A percentile compares a stretch with the other conserved stretches of the same genome.
Evolutionary conservation across 2,797 vertebrate genomes (phyloP).

Genomic region (Rhynchotus rufescens): DNA sequence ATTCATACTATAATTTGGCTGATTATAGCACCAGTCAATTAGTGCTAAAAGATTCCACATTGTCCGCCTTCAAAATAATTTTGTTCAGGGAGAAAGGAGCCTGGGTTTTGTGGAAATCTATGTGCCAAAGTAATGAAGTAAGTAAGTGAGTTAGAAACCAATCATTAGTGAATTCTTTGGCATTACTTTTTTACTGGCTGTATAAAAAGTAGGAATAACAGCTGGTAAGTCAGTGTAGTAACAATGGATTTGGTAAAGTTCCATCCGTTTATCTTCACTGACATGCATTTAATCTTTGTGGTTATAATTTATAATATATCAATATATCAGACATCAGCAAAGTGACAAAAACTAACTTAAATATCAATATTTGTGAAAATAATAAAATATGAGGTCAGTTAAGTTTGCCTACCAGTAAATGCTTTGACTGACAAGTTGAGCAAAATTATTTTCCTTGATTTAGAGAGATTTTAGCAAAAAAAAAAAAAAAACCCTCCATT

Average conservation of each 20-base stretch:
- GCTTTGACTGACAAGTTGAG: neutral
- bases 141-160: neutral
- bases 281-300: neutral
- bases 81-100: neutral
- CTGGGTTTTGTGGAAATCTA: neutral
- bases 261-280: neutral
- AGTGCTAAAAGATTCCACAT: neutral
- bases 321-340: neutral
- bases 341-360: neutral
- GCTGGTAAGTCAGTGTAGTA: neutral
- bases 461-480: neutral
- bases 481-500: neutral
- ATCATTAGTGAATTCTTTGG: neutral
- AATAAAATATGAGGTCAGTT: neutral
- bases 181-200: neutral
- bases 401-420: neutral
- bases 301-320: neutral
- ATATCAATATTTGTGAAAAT: neutral
- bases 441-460: neutral
- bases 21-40: conserved; percentile 31
- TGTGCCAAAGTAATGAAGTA: neutral
- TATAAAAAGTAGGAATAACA: neutral
- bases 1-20: conserved; percentile 1
- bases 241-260: neutral
- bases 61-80: conserved; percentile 15